phyloP scores from a whole-genome alignment of 2,797 vertebrate species.

The Myotis planiceps region DNA sequence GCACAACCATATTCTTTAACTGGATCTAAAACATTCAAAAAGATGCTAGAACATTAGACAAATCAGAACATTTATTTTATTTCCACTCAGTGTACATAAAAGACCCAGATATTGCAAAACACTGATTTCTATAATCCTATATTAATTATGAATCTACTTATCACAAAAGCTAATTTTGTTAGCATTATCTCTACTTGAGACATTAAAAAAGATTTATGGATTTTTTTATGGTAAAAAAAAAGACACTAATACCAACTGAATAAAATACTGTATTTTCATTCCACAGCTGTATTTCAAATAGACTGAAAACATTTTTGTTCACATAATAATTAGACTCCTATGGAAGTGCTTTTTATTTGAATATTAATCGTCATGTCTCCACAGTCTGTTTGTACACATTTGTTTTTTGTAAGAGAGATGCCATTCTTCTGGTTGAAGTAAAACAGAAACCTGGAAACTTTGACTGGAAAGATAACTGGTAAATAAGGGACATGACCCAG shows the following conservation, averaged over 20 bases:
- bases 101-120: background rate
- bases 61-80: background rate
- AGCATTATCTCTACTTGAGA: background rate
- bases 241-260: background rate
- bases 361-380: background rate
- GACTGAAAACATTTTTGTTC: background rate
- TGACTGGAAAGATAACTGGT: background rate
- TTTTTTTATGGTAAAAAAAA: background rate
- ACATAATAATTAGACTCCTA: background rate
- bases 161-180: background rate
- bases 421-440: background rate
- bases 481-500: background rate
- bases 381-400: background rate
- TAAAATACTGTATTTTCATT: slow-evolving; percentile 24
- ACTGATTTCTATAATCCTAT: background rate
- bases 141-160: background rate
- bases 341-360: background rate
- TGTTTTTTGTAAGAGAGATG: background rate
- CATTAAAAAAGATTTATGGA: background rate
- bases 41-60: background rate
- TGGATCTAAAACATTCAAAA: slow-evolving; percentile 90
- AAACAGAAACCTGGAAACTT: background rate
- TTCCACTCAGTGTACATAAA: background rate
- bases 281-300: background rate
- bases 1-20: slow-evolving; percentile 94